Evolutionary conservation across 2,888 invertebrate genomes (phyloP).

Genomic region (Osedax frankpressi): DNA sequence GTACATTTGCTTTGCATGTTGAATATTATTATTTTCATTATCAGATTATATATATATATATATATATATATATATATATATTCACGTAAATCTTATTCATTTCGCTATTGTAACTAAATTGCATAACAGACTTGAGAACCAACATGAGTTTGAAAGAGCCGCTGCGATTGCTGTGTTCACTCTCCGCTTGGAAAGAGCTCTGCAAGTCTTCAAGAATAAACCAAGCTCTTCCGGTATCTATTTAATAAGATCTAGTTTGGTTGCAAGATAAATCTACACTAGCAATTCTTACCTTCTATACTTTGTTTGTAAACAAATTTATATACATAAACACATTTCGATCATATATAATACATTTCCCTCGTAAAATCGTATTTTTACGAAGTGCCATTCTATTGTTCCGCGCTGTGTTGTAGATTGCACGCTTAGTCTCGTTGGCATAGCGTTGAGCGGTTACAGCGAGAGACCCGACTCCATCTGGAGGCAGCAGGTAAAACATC

Average conservation of each 20-base stretch:
- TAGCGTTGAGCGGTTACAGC: constrained; percentile 65
- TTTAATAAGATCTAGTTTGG: background rate
- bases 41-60: background rate
- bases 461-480: constrained; percentile 69
- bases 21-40: background rate
- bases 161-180: constrained; percentile 84
- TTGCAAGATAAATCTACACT: constrained; percentile 28
- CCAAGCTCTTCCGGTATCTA: background rate
- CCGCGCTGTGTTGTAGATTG: background rate
- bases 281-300: too few species aligned
- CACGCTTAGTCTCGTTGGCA: constrained; percentile 53
- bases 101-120: too few species aligned
- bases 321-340: too few species aligned
- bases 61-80: background rate
- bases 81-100: too few species aligned
- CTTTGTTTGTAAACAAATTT: too few species aligned
- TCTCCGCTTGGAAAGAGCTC: constrained; percentile 67
- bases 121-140: constrained; percentile 18
- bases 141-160: constrained; percentile 55
- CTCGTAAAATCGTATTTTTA: too few species aligned
- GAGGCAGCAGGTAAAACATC: constrained; percentile 61
- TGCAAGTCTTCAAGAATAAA: constrained; percentile 22
- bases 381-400: background rate
- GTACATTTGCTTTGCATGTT: too few species aligned
- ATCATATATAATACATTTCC: too few species aligned